phyloP scores from a whole-genome alignment of 2,888 invertebrate species.

The Incurvaria masculella region DNA sequence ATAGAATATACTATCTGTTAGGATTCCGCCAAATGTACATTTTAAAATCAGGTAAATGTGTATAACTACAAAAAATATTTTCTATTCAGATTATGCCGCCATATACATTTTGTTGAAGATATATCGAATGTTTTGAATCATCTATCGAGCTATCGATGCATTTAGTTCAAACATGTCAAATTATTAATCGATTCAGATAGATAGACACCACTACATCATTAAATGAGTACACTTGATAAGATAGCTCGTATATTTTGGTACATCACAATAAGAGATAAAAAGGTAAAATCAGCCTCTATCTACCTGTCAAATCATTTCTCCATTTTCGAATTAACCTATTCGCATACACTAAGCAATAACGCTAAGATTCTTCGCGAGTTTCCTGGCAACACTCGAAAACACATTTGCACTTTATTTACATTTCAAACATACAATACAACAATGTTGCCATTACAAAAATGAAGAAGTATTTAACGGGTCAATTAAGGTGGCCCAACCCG shows the following conservation, averaged over 20 bases:
- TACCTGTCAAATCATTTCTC: neutral
- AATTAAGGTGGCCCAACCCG: neutral
- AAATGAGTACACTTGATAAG: too few species aligned
- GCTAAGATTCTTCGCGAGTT: neutral
- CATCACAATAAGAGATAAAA: neutral
- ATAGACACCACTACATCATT: too few species aligned
- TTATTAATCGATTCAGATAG: too few species aligned
- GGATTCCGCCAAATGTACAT: too few species aligned
- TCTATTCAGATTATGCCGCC: too few species aligned
- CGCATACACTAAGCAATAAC: neutral
- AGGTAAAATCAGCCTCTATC: neutral
- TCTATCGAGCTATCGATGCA: too few species aligned
- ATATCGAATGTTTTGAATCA: too few species aligned
- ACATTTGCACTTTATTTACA: neutral
- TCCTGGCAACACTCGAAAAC: neutral
- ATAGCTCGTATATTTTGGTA: neutral
- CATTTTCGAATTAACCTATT: neutral
- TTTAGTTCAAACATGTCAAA: too few species aligned
- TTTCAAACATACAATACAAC: neutral
- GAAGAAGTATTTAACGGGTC: neutral
- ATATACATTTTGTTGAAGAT: too few species aligned
- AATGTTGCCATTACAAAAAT: neutral
- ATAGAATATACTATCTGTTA: too few species aligned
- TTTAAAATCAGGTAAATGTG: too few species aligned
- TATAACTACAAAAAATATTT: too few species aligned